Evolutionary conservation across 1,140 invertebrate genomes (phyloP).

Genomic region (Gonioctena quinquepunctata): DNA sequence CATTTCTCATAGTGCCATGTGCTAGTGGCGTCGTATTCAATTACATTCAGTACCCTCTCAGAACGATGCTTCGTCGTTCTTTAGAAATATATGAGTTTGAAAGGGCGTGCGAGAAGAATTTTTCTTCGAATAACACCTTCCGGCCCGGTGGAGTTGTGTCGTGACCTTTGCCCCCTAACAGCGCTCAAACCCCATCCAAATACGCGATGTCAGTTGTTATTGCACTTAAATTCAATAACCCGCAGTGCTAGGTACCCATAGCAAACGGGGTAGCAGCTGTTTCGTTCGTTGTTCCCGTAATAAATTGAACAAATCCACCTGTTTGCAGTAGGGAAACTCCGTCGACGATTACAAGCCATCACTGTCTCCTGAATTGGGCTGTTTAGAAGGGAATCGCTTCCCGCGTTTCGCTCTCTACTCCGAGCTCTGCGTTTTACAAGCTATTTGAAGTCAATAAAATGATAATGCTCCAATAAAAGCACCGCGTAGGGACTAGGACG

Average conservation of each 20-base stretch:
- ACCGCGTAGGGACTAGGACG: conserved; percentile 43
- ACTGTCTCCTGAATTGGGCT: conserved; percentile 57
- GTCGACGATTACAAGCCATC: conserved; percentile 56
- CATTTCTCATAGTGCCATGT: too few species aligned
- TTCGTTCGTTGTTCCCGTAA: conserved; percentile 39
- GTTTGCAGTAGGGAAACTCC: conserved; percentile 51
- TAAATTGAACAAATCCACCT: conserved; percentile 55
- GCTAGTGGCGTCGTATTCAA: too few species aligned
- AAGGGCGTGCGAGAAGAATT: too few species aligned
- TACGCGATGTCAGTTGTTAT: too few species aligned
- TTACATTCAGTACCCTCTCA: too few species aligned
- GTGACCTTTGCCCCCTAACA: too few species aligned
- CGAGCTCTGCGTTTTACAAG: conserved; percentile 56
- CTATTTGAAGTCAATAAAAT: conserved; percentile 59
- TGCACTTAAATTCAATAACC: conserved; percentile 22
- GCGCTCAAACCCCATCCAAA: too few species aligned
- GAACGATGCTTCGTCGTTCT: too few species aligned
- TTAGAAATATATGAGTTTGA: too few species aligned
- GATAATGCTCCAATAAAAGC: conserved; percentile 58
- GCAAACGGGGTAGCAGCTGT: conserved; percentile 29
- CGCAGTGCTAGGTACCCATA: neutral
- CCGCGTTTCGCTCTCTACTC: conserved; percentile 43
- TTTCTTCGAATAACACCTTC: too few species aligned
- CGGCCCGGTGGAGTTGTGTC: too few species aligned
- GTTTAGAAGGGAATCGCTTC: conserved; percentile 55